These are phyloP conservation scores for Chrysomela aeneicollis DNA, from an alignment of 2,888 invertebrate species.

Conservation along the genomic window DNA sequence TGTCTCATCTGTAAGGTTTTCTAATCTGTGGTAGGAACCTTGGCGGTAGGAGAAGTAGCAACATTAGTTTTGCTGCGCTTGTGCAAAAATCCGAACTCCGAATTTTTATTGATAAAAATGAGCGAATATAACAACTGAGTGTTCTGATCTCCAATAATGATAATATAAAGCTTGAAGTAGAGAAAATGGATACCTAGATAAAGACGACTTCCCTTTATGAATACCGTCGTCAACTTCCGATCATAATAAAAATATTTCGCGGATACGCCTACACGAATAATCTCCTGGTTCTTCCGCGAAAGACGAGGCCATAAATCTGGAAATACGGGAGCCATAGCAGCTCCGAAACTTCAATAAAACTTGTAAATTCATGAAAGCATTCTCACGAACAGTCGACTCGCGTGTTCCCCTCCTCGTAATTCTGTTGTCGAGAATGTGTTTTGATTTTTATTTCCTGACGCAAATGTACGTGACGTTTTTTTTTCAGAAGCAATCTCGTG, in stretches of 20 bases:
- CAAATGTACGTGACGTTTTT: slow-evolving; percentile 30
- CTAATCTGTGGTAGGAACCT: no score
- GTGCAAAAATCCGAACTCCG: no score
- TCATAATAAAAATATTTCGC: slow-evolving; percentile 10
- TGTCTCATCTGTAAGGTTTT: no score
- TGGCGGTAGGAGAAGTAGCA: no score
- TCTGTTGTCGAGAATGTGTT: slow-evolving; percentile 31
- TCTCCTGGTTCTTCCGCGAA: slow-evolving; percentile 15
- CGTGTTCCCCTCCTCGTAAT: slow-evolving; percentile 26
- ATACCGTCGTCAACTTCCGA: no score
- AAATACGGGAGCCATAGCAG: slow-evolving; percentile 14
- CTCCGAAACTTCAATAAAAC: slow-evolving; percentile 37
- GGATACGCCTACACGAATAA: neutral
- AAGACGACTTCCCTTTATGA: no score
- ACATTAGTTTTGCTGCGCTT: no score
- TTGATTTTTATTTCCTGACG: slow-evolving; percentile 34
- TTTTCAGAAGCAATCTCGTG: neutral
- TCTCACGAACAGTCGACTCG: slow-evolving; percentile 31
- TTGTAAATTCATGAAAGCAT: slow-evolving; percentile 38
- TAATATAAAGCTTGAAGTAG: no score
- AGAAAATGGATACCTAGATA: no score
- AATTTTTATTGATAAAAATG: no score
- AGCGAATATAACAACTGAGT: no score
- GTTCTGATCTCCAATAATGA: no score
- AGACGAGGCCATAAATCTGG: slow-evolving; percentile 27